Conservation (phyloP, 2,888 invertebrate genomes). For the Drosophila tripunctata region DNA sequence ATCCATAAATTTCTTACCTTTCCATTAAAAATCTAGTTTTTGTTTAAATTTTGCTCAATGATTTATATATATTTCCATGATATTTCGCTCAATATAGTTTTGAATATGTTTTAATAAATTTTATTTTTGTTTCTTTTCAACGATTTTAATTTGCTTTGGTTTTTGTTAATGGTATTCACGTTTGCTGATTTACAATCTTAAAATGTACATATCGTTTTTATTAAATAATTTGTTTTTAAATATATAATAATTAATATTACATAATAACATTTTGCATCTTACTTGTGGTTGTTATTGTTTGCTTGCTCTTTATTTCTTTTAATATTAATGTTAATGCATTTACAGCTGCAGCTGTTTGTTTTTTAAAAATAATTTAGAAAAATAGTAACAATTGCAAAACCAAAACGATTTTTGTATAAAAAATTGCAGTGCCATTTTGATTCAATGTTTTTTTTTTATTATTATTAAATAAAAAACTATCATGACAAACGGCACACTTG, state of each 20-base stretch:
- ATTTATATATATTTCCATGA: conserved; percentile 77
- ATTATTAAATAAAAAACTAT: conserved; percentile 31
- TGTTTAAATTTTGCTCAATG: conserved; percentile 66
- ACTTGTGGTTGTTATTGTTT: conserved; percentile 19
- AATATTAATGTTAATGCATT: conserved; percentile 45
- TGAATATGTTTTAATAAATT: conserved; percentile 61
- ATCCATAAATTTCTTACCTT: too few relatives aligned
- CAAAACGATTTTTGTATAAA: conserved; percentile 59
- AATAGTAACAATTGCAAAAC: conserved; percentile 63
- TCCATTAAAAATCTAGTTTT: background rate
- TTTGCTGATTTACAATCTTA: conserved; percentile 69
- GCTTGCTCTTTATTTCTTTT: conserved; percentile 18
- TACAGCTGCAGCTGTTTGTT: conserved; percentile 43
- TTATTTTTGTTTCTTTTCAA: conserved; percentile 36
- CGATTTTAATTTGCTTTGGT: conserved; percentile 49
- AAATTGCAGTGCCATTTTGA: conserved; percentile 61
- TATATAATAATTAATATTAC: conserved; percentile 71
- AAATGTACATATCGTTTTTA: conserved; percentile 72
- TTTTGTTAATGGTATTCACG: conserved; percentile 50
- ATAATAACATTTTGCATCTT: conserved; percentile 65
- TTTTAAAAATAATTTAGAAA: conserved; percentile 63
- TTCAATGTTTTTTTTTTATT: conserved; percentile 12
- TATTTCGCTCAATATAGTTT: conserved; percentile 76
- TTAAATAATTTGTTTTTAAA: conserved; percentile 69
- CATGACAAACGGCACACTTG: conserved; percentile 26